Base-by-base conservation (phyloP, 2,888 invertebrate genomes). In the Oithona nana region DNA sequence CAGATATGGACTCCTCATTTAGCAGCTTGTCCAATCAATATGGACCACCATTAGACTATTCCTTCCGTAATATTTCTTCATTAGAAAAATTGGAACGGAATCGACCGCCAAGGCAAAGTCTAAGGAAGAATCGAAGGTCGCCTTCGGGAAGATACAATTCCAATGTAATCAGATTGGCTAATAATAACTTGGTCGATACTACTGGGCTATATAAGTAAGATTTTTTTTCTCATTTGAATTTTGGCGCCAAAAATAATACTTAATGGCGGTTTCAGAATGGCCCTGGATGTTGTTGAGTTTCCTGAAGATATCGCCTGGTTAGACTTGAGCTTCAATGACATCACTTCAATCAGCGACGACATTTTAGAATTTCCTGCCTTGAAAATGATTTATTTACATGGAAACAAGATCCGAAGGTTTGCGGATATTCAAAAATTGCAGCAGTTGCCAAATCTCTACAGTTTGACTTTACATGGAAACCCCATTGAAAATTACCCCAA, bases 401-500 rank as follows among this genome's bases (percentile, higher is more conserved):
- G 69, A 3, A 69, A 69, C 59, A 54, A 54, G 54, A 54, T 54
- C 54, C 54, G 54, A 26, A 64, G 64, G 11, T 64, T 69, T 26
- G 65, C 64, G 0, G 67, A 69, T 51, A 61, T 69, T 2, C 63
- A 61, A 6, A 63, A 65, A 22, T 61, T 66, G 6, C 39, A 68
- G 24, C 64, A 63, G 22, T 64, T 70, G 20, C 65, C 66, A n/a
- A 66, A 66, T 3, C 65, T 70, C 16, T 68, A 67, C 66, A 68
- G 66, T 50, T 64, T 70, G 20, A 70, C 70, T 1, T 65, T 70
- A 8, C 69, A 70, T 58, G 69, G 69, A 1, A 70, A 70, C 64
- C 70, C 69, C n/a, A 65, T 75, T 29, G 74, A 74, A 64, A 71
- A 67, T 48, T 48, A 59, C 22, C 59, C 59, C 3, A 61, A 67